Percentiles rank a stretch among this genome's conserved stretches.
Evolutionary conservation across 1,140 invertebrate species (phyloP).

Genomic region (Venustaconcha ellipsiformis): DNA sequence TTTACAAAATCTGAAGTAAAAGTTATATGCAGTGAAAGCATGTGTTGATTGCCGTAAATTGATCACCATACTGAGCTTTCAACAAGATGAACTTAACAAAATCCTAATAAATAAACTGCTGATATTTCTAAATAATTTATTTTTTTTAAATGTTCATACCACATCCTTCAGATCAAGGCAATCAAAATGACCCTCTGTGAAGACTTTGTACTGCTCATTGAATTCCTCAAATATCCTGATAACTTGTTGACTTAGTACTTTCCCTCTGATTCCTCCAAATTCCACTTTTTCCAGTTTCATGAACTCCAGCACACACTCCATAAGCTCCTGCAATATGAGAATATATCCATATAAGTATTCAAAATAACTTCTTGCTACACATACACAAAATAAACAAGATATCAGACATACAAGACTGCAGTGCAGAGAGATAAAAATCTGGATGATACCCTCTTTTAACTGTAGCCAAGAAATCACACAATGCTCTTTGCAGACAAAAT

Average conservation of each 20-base stretch:
- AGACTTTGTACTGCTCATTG: constrained; percentile 85
- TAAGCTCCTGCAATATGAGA: constrained; percentile 78
- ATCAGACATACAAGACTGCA: not conserved
- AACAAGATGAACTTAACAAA: too few species aligned
- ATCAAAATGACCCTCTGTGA: constrained; percentile 84
- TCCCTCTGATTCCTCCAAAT: constrained; percentile 88
- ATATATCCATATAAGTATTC: not conserved
- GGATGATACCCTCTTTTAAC: not conserved
- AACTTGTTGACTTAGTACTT: constrained; percentile 78
- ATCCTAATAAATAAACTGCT: too few species aligned
- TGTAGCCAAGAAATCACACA: too few species aligned
- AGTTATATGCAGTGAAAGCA: too few species aligned
- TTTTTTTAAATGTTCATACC: constrained; percentile 26
- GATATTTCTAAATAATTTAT: too few species aligned
- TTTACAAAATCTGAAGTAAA: too few species aligned
- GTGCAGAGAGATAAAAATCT: not conserved
- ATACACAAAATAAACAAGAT: not conserved
- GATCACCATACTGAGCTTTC: too few species aligned
- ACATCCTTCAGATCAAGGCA: constrained; percentile 88
- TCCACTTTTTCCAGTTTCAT: constrained; percentile 94
- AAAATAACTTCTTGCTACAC: not conserved
- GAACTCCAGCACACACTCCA: constrained; percentile 91
- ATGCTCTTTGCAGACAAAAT: too few species aligned
- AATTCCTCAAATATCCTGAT: constrained; percentile 87
- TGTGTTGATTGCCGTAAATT: too few species aligned